Base-by-base conservation (phyloP, 1,140 invertebrate genomes). In the Leptonema lineaticorne region DNA sequence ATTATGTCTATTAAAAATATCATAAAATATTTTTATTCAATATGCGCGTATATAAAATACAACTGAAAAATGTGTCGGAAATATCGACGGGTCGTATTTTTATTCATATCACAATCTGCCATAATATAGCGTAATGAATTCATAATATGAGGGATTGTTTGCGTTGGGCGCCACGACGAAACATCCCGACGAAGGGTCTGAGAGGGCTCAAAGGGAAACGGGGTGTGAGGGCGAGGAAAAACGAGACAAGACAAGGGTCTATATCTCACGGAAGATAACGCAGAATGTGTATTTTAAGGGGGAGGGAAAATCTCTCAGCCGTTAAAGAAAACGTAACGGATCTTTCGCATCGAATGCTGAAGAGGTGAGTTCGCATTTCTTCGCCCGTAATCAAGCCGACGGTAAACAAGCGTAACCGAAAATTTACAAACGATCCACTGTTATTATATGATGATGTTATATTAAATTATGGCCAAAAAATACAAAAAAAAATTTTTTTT, bases 101-200 rank as follows among this genome's bases (percentile, higher is more conserved):
- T 53, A 53, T 53, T 53, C 50, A 53, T 24, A 53, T 53, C 50
- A 53, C 50, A 53, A 24, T 53, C 50, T 53, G 50, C 50, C 50
- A 53, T 53, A 53, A 53, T 53, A 53, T 53, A 53, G 50, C 50
- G 50, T 53, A 53, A 53, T 53, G 50, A 53, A 53, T 53, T 53
- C 50, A 53, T 53, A 53, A 53, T 53, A 53, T 24, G 22, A 26
- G 50, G 50, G 50, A 53, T 53, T 53, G 50, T 53, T 53, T 53
- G 50, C 27, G 50, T 53, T 53, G 50, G 50, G 22, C 6, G 46
- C 30, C 18, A 24, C 46, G 46, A 14, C 18, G 46, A 53, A 22
- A 18, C 9, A 53, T n/a, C n/a, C n/a, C n/a, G n/a, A n/a, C n/a
- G n/a, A n/a, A n/a, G n/a, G n/a, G n/a, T n/a, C n/a, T n/a, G n/a